Base-by-base conservation (phyloP, 1,140 invertebrate genomes). In the Calephelis nemesis region DNA sequence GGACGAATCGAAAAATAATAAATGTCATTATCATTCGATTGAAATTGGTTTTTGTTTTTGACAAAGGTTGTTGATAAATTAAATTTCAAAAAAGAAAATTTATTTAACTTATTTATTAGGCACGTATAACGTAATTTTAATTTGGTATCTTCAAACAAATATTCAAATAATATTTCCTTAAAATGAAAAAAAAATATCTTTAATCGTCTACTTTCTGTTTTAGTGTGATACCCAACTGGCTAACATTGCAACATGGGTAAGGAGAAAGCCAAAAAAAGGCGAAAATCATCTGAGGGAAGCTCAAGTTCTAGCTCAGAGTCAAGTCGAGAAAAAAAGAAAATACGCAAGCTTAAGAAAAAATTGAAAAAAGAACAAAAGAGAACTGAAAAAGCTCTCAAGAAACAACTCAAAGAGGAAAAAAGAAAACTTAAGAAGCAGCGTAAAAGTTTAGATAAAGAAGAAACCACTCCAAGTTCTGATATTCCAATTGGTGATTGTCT, bases 401-500 rank as follows among this genome's bases (percentile, higher is more conserved):
- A 85, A 73, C 91, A 92, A 69, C 71, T 92, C 19, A 92, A 87
- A 77, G 83, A 84, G 13, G 83, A 90, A 70, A 91, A 84, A 67
- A 89, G 73, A 62, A 91, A 83, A 69, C 67, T 87, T 13, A 88
- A 87, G 73, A 87, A 85, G 78, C 84, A 86, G 65, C 49, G 83
- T 54, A 58, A 70, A 11, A 82, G 74, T 66, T 69, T 74, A n/a
- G 68, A 72, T 30, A 77, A 71, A 13, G 83, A 82, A 40, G 63
- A 71, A 2, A 77, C 88, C 0, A 76, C 50, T 19, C 50, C 15
- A 15, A 54, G 50, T 54, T 54, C 85, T 4, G 88, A 92, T 69
- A 93, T 93, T 77, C 93, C 93, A 58, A 81, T 93, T 72, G 92
- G 93, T 93, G 71, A 54, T 30, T 54, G 15, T 7, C n/a, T 13